Base-by-base conservation (phyloP, 1,140 invertebrate species). In the Thalassaphorura encarpata region DNA sequence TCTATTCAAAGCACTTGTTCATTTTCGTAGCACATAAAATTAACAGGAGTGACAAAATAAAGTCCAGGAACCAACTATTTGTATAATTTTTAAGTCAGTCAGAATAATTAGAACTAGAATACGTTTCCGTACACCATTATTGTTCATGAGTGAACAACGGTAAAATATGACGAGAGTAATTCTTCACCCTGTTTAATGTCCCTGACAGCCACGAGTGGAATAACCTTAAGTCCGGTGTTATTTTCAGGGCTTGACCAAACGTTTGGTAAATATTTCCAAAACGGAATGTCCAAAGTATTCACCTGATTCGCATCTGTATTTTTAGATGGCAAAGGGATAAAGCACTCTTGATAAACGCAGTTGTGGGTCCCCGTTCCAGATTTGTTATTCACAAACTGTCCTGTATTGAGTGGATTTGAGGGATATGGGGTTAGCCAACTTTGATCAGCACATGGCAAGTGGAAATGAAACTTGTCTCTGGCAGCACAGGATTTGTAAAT, bases 341-440 rank as follows among this genome's bases (percentile, higher is more conserved):
- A 24, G 18, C 55, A 58, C 27, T 62, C 60, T 55, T 62, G 60
- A 29, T 62, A 62, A n/a, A 58, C 46, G 6, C 58, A 55, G 52
- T 62, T 62, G 29, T 62, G 53, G 2, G 15, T n/a, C n/a, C n/a
- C n/a, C n/a, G n/a, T 27, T 27, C 45, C 19, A 31, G 19, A 15
- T 47, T 66, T 65, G 54, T 77, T 76, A 62, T 77, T 77, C 21
- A 77, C 72, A 64, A 72, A 75, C 58, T 77, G 75, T 4, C 75
- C 75, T 28, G 76, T 66, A 61, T 71, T 71, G 18, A 76, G 54
- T 8, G 74, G 74, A 63, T 74, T 75, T 11, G 69, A 19, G 8
- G 70, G 70, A 52, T 58, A 46, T 8, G 60, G 33, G 8, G 70
- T 71, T 6, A 76, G 51, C 75, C 75, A 77, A 18, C 67, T 68